Evolutionary conservation across 2,113 vertebrate species (phyloP).

Genomic region (Naja naja): DNA sequence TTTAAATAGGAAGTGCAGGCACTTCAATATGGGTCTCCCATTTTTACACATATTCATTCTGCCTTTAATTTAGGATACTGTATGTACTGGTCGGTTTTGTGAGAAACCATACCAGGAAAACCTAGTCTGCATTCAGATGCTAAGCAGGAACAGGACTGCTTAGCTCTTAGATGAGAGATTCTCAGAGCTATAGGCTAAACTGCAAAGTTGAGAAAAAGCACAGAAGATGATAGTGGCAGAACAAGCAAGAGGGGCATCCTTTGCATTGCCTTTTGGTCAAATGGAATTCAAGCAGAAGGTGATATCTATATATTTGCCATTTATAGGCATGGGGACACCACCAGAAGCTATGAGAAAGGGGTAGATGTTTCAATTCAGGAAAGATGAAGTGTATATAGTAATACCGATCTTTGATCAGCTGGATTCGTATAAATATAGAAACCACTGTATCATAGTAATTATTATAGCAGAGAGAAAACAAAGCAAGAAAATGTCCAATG

Average conservation of each 20-base stretch:
- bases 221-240: background rate
- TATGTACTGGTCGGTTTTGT: background rate
- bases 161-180: background rate
- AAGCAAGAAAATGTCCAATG: background rate
- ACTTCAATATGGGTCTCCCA: background rate
- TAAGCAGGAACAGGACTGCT: background rate
- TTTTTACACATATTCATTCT: background rate
- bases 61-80: background rate
- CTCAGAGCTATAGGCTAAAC: background rate
- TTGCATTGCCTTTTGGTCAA: background rate
- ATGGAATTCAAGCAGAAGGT: background rate
- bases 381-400: background rate
- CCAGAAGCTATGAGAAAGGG: background rate
- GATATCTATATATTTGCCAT: background rate
- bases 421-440: background rate
- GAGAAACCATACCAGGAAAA: background rate
- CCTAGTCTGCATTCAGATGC: background rate
- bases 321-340: background rate
- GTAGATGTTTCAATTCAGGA: background rate
- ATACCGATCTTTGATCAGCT: background rate
- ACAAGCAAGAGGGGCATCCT: background rate
- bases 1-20: background rate
- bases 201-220: background rate
- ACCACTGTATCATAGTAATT: background rate
- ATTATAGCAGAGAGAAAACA: background rate